These are phyloP conservation scores for Labeo catla DNA, from an alignment of 2,113 vertebrate species.

Conservation along the genomic window DNA sequence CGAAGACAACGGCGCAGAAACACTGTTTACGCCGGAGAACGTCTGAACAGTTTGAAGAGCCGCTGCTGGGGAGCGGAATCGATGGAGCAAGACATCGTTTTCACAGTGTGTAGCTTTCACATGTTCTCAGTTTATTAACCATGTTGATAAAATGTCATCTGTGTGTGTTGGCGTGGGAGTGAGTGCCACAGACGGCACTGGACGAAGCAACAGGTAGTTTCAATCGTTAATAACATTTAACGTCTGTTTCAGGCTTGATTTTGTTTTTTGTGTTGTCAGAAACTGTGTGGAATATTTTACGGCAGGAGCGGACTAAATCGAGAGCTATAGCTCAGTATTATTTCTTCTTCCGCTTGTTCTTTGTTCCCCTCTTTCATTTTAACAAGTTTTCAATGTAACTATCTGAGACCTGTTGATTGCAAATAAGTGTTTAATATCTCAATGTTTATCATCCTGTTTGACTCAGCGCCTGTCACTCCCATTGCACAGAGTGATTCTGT, in stretches of 20 bases:
- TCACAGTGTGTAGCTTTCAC: constrained; percentile 30
- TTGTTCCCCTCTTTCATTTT: not conserved
- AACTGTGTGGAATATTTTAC: not conserved
- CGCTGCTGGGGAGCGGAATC: not conserved
- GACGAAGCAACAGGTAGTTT: constrained; percentile 55
- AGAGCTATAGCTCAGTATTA: not conserved
- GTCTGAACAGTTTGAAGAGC: not conserved
- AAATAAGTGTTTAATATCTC: not conserved
- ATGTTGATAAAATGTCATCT: constrained; percentile 31
- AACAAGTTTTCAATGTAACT: not conserved
- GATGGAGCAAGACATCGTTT: not conserved
- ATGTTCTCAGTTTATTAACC: constrained; percentile 26
- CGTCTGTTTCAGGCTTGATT: not conserved
- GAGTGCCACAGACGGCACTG: constrained; percentile 14
- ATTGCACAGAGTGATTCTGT: constrained; percentile 10
- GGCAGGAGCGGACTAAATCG: not conserved
- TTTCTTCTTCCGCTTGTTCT: not conserved
- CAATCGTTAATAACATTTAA: not conserved
- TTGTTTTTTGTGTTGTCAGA: not conserved
- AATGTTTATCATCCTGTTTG: not conserved
- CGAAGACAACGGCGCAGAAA: not conserved
- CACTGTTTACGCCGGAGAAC: not conserved
- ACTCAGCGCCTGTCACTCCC: not conserved
- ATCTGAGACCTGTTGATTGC: not conserved
- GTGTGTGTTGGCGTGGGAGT: constrained; percentile 10